Percentiles rank a stretch among this genome's conserved stretches.
Conservation (phyloP, 2,113 vertebrate genomes). For the Brevimyrus niger region DNA sequence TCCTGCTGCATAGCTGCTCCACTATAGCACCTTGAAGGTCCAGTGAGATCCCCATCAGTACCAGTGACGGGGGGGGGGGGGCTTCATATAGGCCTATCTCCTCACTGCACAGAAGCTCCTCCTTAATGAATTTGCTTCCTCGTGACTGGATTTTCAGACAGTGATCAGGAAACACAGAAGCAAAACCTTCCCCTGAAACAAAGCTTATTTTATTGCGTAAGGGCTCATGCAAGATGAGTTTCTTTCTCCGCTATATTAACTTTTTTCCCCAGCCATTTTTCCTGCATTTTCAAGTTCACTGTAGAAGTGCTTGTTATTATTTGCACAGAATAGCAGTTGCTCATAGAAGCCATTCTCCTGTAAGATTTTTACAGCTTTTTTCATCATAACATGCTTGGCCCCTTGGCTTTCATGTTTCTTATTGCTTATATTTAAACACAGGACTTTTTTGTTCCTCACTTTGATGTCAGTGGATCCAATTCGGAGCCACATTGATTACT, state of each 20-base stretch:
- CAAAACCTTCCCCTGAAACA: background rate
- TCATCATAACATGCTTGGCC: background rate
- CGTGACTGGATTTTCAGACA: background rate
- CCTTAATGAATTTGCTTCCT: background rate
- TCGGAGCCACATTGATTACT: background rate
- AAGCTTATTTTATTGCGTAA: background rate
- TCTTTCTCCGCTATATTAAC: conserved; percentile 1
- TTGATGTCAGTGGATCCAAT: conserved; percentile 5
- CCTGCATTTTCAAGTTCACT: background rate
- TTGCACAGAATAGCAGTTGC: background rate
- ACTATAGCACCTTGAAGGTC: background rate
- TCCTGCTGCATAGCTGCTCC: background rate
- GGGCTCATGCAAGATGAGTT: background rate
- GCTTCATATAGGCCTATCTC: background rate
- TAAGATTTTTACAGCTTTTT: conserved; percentile 10
- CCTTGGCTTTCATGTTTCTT: background rate
- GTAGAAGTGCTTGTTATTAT: background rate
- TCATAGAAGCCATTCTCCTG: background rate
- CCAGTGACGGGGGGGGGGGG: background rate
- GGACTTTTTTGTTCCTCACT: background rate
- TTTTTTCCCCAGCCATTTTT: conserved; percentile 5
- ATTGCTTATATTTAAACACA: background rate
- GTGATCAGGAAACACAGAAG: background rate
- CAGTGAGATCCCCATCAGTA: background rate
- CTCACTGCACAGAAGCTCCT: background rate